Percentiles rank a stretch among this genome's conserved stretches.
Conservation (phyloP, 2,888 invertebrate genomes). For the Antitype chi region DNA sequence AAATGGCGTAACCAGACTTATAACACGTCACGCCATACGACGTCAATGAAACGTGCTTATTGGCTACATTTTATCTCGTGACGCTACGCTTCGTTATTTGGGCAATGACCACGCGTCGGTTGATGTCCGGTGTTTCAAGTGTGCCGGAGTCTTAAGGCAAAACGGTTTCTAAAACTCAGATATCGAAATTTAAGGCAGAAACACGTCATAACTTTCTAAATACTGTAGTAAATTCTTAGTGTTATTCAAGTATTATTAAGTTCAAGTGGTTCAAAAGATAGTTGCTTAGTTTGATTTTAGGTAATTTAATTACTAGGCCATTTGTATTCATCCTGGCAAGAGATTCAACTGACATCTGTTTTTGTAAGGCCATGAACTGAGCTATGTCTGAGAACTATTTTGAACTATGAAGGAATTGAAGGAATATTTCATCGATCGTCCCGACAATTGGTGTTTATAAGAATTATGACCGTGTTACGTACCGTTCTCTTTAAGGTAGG, state of each 20-base stretch:
- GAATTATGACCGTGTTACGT: background rate
- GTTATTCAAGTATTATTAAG: slow-evolving; percentile 19
- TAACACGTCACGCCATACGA: too few relatives aligned
- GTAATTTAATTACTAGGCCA: slow-evolving; percentile 26
- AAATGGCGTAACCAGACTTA: too few relatives aligned
- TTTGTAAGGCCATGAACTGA: slow-evolving; percentile 1
- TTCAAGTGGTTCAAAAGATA: slow-evolving; percentile 23
- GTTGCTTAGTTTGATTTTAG: slow-evolving; percentile 36
- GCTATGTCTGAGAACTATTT: background rate
- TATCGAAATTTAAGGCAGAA: slow-evolving; percentile 7
- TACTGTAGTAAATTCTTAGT: slow-evolving; percentile 3
- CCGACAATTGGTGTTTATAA: background rate
- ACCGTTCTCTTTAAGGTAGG: too few relatives aligned
- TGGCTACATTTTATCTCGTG: too few relatives aligned
- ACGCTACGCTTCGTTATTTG: too few relatives aligned
- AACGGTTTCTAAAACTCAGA: background rate
- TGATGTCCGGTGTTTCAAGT: too few relatives aligned
- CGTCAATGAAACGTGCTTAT: too few relatives aligned
- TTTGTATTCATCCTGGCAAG: slow-evolving; percentile 25
- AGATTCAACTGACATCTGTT: slow-evolving; percentile 10
- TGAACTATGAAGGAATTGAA: too few relatives aligned
- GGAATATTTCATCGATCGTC: background rate
- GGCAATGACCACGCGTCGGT: too few relatives aligned
- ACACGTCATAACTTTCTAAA: slow-evolving; percentile 2
- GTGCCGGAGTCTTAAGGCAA: background rate